A percentile compares a stretch with the other conserved stretches of the same genome.
These are phyloP conservation scores for Epizoanthus scotinus DNA, from an alignment of 92 coral and sea anemone genomes.

Conservation along the genomic window DNA sequence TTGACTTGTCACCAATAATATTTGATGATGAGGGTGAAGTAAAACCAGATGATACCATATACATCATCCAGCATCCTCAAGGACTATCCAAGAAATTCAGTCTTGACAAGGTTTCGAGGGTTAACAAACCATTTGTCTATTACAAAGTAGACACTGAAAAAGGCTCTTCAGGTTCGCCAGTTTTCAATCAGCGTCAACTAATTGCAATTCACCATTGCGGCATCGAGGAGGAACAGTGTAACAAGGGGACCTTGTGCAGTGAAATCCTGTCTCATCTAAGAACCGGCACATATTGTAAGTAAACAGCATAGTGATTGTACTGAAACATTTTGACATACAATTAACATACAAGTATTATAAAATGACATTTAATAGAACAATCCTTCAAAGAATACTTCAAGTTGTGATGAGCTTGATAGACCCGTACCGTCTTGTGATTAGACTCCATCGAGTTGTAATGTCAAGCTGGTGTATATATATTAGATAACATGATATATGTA, in stretches of 20 bases:
- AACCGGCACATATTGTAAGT: conserved; percentile 72
- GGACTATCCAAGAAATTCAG: conserved; percentile 86
- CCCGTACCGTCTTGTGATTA: too few species aligned
- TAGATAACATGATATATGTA: too few species aligned
- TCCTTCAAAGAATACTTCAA: too few species aligned
- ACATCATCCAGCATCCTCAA: conserved; percentile 88
- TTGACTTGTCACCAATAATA: conserved; percentile 62
- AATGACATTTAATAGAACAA: too few species aligned
- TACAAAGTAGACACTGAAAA: conserved; percentile 91
- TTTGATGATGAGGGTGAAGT: conserved; percentile 68
- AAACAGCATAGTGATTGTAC: not conserved
- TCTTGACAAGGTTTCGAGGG: conserved; percentile 57
- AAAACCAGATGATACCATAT: conserved; percentile 59
- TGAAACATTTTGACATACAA: not conserved
- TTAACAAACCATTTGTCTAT: conserved; percentile 74
- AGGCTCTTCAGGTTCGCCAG: conserved; percentile 98
- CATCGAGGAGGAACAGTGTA: conserved; percentile 69
- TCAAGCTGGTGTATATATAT: too few species aligned
- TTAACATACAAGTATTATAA: too few species aligned
- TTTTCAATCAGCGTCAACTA: conserved; percentile 59
- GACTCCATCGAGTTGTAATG: too few species aligned
- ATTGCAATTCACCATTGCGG: conserved; percentile 88
- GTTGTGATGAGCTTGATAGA: too few species aligned
- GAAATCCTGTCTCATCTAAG: conserved; percentile 82
- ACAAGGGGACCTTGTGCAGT: conserved; percentile 90